Evolutionary conservation across 2,113 vertebrate species (phyloP).

Genomic region (Rissa tridactyla): DNA sequence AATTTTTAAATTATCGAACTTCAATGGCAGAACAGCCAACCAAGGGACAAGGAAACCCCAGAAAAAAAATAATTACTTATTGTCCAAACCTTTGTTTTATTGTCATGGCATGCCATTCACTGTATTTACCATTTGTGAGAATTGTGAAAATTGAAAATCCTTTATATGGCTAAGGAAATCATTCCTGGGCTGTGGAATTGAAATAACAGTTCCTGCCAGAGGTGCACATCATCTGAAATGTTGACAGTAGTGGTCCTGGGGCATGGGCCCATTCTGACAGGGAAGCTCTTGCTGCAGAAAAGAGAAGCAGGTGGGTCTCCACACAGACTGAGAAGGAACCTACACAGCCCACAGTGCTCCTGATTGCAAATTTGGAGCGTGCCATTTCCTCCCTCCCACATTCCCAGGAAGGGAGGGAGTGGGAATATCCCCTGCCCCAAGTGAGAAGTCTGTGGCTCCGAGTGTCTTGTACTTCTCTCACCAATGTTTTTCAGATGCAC

Average conservation of each 20-base stretch:
- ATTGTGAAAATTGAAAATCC: background rate
- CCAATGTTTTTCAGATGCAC: background rate
- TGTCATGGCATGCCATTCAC: background rate
- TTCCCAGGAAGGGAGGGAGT: background rate
- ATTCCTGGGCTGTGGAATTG: background rate
- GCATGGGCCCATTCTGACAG: background rate
- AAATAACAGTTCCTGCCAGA: background rate
- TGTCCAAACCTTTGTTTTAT: background rate
- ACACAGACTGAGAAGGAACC: background rate
- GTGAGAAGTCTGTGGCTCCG: background rate
- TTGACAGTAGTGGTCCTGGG: background rate
- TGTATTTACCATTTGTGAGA: background rate
- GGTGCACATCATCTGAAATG: background rate
- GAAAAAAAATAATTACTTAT: background rate
- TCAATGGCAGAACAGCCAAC: background rate
- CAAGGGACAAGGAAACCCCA: background rate
- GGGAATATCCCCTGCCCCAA: background rate
- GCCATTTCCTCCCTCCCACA: fast-evolving
- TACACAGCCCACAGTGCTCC: background rate
- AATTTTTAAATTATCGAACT: background rate
- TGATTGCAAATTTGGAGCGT: background rate
- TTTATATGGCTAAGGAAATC: background rate
- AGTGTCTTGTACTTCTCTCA: background rate
- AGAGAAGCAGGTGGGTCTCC: background rate
- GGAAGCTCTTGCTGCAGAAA: background rate